Evolutionary conservation across 1,140 invertebrate genomes (phyloP).

Genomic region (Vollenhovia emeryi): DNA sequence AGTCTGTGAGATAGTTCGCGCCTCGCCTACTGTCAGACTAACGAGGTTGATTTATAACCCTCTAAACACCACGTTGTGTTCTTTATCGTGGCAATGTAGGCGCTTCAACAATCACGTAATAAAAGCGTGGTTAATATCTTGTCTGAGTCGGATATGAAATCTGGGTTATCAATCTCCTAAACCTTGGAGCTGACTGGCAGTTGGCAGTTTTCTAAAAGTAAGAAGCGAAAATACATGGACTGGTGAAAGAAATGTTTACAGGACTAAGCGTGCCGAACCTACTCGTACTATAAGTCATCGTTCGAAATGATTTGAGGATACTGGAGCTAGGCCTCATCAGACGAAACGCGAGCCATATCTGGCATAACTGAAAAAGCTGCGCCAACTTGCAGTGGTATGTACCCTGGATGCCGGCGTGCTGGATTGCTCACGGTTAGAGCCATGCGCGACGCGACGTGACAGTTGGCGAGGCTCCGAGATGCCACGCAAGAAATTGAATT

Average conservation of each 20-base stretch:
- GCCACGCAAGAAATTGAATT: conserved; percentile 73
- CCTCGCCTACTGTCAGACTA: conserved; percentile 20
- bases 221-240: background rate
- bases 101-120: conserved; percentile 33
- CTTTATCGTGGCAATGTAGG: conserved; percentile 38
- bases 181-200: background rate
- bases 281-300: background rate
- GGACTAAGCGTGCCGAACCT: background rate
- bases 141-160: background rate
- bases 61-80: conserved; percentile 53
- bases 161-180: background rate
- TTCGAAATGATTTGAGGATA: background rate
- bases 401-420: conserved; percentile 22
- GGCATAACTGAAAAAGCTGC: conserved; percentile 33
- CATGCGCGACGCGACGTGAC: conserved; percentile 45
- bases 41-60: conserved; percentile 68
- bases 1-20: conserved; percentile 13
- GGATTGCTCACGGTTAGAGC: background rate
- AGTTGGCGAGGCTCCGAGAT: conserved; percentile 61
- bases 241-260: background rate
- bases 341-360: background rate
- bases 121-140: conserved; percentile 49
- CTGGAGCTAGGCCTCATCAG: background rate
- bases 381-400: conserved; percentile 22
- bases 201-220: background rate